Percentiles rank a stretch among this genome's conserved stretches.
Conservation (phyloP, 2,888 invertebrate genomes). For the Lithophane semibrunnea region DNA sequence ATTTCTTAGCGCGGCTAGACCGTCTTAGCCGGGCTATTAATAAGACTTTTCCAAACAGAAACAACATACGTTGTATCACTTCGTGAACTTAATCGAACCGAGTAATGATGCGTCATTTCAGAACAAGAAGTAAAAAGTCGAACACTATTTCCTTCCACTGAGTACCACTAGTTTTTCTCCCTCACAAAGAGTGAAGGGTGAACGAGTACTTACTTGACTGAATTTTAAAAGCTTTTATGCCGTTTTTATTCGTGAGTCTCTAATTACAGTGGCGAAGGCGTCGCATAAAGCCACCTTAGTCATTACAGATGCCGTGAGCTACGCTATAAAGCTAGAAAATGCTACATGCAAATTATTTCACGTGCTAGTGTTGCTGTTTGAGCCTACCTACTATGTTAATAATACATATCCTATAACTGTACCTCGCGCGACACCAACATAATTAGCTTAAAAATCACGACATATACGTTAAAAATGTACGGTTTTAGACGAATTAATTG, state of each 20-base stretch:
- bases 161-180: slow-evolving; percentile 53
- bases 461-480: slow-evolving; percentile 36
- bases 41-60: background rate
- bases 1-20: background rate
- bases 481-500: slow-evolving; percentile 65
- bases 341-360: slow-evolving; percentile 86
- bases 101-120: slow-evolving; percentile 38
- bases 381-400: slow-evolving; percentile 56
- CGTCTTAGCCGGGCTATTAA: background rate
- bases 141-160: slow-evolving; percentile 45
- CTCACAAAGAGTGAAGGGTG: slow-evolving; percentile 59
- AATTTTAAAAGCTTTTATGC: slow-evolving; percentile 80
- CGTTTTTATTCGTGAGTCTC: slow-evolving; percentile 80
- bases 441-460: slow-evolving; percentile 61
- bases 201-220: slow-evolving; percentile 69
- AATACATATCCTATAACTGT: slow-evolving; percentile 46
- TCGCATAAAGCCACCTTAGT: slow-evolving; percentile 84
- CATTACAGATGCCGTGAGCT: slow-evolving; percentile 87
- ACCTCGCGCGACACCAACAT: slow-evolving; percentile 22
- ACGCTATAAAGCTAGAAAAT: slow-evolving; percentile 84
- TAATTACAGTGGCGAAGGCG: slow-evolving; percentile 86
- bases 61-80: background rate
- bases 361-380: slow-evolving; percentile 50
- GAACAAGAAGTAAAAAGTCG: slow-evolving; percentile 41
- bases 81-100: slow-evolving; percentile 11